phyloP scores from a whole-genome alignment of 2,797 vertebrate species.

The Acestrorhynchus altus region DNA sequence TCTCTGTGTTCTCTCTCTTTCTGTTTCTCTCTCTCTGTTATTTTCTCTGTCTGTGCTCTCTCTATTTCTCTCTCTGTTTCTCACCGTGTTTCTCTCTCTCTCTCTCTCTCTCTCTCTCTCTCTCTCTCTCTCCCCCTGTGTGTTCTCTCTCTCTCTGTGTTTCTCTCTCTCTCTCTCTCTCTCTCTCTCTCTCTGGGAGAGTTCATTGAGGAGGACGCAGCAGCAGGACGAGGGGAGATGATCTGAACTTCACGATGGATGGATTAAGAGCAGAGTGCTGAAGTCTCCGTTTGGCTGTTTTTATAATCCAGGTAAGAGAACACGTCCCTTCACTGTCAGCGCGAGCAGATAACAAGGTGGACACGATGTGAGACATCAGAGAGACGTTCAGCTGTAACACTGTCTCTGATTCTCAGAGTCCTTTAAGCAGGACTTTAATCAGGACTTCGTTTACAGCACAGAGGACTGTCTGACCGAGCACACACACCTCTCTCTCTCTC shows the following conservation, averaged over 20 bases:
- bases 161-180: background rate
- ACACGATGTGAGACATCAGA: background rate
- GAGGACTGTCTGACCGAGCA: too few species aligned
- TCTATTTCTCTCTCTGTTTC: background rate
- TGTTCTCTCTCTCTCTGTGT: background rate
- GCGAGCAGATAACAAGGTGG: background rate
- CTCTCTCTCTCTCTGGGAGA: conserved; percentile 47
- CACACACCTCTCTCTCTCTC: background rate
- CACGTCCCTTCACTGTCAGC: background rate
- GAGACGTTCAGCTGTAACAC: too few species aligned
- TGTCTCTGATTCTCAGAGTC: too few species aligned
- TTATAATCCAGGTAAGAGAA: conserved; percentile 90
- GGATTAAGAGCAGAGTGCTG: conserved; percentile 91
- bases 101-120: conserved; percentile 31
- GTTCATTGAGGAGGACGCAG: conserved; percentile 72
- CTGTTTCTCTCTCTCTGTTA: background rate
- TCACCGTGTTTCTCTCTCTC: background rate
- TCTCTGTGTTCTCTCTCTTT: conserved; percentile 41
- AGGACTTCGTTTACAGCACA: too few species aligned
- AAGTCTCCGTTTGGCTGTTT: conserved; percentile 82
- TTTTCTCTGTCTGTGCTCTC: too few species aligned
- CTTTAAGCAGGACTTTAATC: too few species aligned
- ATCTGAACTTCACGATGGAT: conserved; percentile 83
- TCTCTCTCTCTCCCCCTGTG: background rate
- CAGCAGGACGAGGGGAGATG: conserved; percentile 78